Evolutionary conservation across 2,113 vertebrate genomes (phyloP).

Genomic region (Cnemophilus loriae): DNA sequence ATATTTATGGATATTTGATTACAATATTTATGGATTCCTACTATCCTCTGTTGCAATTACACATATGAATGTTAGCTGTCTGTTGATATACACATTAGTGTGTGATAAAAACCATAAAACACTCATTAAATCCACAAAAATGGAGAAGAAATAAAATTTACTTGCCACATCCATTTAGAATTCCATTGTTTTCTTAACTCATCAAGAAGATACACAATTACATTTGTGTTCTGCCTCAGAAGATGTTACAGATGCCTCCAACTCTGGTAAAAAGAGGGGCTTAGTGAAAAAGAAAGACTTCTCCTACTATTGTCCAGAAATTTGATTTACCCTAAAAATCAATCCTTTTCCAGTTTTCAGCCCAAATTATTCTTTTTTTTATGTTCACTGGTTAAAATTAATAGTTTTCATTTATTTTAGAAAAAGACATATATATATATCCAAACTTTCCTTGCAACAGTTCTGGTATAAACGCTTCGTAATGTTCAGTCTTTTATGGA

Average conservation of each 20-base stretch:
- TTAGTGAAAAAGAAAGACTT: neutral
- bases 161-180: neutral
- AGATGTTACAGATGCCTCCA: neutral
- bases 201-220: neutral
- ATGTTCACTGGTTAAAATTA: neutral
- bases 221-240: neutral
- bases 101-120: neutral
- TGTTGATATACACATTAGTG: neutral
- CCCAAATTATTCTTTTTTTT: neutral
- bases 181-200: neutral
- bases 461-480: neutral
- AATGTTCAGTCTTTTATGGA: neutral
- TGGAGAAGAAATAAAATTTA: neutral
- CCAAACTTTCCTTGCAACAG: neutral
- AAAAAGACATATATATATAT: neutral
- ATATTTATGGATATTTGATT: too few species aligned
- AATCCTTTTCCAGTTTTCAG: neutral
- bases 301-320: neutral
- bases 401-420: neutral
- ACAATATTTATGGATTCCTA: neutral
- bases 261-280: rapidly evolving
- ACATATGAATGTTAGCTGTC: neutral
- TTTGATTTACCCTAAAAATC: neutral
- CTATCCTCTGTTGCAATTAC: neutral
- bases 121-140: neutral